These are phyloP conservation scores for Dunckerocampus dactyliophorus DNA, from an alignment of 2,113 vertebrate genomes.

Conservation along the genomic window DNA sequence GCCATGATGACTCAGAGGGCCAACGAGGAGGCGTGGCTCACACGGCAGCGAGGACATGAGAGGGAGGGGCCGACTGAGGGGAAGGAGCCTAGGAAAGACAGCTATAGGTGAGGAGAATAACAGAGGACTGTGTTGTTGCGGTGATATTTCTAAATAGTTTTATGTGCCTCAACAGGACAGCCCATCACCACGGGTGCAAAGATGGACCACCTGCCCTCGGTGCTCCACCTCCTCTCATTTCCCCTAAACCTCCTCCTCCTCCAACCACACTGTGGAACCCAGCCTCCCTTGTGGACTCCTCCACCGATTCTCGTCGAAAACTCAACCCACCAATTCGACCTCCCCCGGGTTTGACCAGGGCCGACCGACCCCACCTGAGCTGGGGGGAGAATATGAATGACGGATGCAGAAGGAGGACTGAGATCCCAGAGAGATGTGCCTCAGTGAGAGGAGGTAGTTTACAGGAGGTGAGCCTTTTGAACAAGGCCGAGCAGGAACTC, in stretches of 20 bases:
- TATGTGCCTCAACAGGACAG: conserved; percentile 63
- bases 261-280: conserved; percentile 91
- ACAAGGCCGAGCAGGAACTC: conserved; percentile 82
- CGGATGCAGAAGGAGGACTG: conserved; percentile 68
- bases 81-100: conserved; percentile 76
- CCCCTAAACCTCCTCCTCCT: conserved; percentile 81
- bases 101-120: conserved; percentile 73
- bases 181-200: conserved; percentile 73
- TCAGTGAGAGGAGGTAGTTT: conserved; percentile 62
- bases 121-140: background rate
- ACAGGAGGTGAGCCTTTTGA: conserved; percentile 73
- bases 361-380: conserved; percentile 51
- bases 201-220: conserved; percentile 82
- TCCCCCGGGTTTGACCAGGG: conserved; percentile 65
- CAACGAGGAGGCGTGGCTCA: conserved; percentile 89
- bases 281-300: conserved; percentile 81
- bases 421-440: conserved; percentile 76
- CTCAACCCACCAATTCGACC: conserved; percentile 69
- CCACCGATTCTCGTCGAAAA: conserved; percentile 73
- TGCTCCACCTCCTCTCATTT: conserved; percentile 90
- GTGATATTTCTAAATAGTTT: background rate
- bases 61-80: conserved; percentile 90
- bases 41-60: conserved; percentile 83
- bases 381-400: conserved; percentile 75
- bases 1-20: conserved; percentile 85